phyloP scores from a whole-genome alignment of 2,888 invertebrate species.

The Andrena haemorrhoa region DNA sequence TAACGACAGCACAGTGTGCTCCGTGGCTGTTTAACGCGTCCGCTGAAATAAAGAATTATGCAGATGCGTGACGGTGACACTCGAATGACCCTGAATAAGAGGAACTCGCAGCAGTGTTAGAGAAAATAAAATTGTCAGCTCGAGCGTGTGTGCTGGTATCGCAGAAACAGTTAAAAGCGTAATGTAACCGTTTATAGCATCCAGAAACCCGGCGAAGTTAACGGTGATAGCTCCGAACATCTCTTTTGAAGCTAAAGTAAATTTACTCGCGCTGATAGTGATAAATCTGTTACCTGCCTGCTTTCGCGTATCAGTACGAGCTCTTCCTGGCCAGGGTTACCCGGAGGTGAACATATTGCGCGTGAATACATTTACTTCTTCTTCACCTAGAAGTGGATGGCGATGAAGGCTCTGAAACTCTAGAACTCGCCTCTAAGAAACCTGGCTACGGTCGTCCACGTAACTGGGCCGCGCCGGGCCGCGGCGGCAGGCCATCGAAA shows the following conservation, averaged over 20 bases:
- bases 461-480: background rate
- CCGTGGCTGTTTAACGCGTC: background rate
- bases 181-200: constrained; percentile 23
- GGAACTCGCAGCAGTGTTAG: background rate
- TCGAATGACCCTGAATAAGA: background rate
- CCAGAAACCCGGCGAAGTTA: constrained; percentile 33
- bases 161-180: constrained; percentile 34
- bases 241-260: constrained; percentile 51
- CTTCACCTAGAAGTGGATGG: background rate
- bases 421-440: background rate
- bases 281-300: constrained; percentile 38
- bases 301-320: constrained; percentile 21
- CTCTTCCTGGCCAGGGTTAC: constrained; percentile 29
- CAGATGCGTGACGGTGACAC: background rate
- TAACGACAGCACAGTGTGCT: background rate
- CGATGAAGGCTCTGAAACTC: constrained; percentile 4
- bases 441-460: background rate
- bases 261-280: constrained; percentile 45
- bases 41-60: background rate
- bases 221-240: constrained; percentile 44
- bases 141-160: background rate
- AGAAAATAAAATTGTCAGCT: background rate
- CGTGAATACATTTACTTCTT: constrained; percentile 22
- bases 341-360: constrained; percentile 34
- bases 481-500: constrained; percentile 13